Percentiles rank a stretch among this genome's conserved stretches.
phyloP scores from a whole-genome alignment of 2,113 vertebrate species.

The Onychostoma macrolepis region DNA sequence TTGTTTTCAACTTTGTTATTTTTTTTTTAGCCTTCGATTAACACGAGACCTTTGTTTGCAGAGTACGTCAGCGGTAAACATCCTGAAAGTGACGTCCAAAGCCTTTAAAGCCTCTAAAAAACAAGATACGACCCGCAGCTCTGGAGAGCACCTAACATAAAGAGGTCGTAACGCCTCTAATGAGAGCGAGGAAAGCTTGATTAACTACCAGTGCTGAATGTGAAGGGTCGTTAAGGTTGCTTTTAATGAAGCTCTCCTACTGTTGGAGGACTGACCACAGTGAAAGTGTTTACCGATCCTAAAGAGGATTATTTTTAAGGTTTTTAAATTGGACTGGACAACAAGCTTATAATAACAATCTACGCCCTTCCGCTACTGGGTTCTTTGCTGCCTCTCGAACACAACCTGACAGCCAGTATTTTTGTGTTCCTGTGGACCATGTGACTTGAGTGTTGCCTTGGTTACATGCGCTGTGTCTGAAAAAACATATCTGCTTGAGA shows the following conservation, averaged over 20 bases:
- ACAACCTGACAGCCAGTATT: constrained; percentile 39
- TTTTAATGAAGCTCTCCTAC: constrained; percentile 27
- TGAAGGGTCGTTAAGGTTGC: constrained; percentile 24
- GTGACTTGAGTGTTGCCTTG: constrained; percentile 45
- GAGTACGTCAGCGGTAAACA: constrained; percentile 1
- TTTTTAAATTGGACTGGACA: not conserved
- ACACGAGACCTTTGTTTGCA: not conserved
- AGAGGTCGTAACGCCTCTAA: not conserved
- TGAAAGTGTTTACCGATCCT: not conserved
- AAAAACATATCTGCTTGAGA: constrained; percentile 36
- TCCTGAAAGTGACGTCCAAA: not conserved
- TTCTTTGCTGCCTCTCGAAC: constrained; percentile 3
- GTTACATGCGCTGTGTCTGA: constrained; percentile 27
- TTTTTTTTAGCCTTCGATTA: constrained; percentile 8
- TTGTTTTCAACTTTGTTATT: not conserved
- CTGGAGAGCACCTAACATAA: constrained; percentile 6
- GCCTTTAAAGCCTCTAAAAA: constrained; percentile 1
- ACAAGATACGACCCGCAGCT: not conserved
- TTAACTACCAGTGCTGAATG: not conserved
- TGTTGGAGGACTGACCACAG: not conserved
- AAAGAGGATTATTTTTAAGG: not conserved
- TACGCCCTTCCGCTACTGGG: not conserved
- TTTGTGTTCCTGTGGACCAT: constrained; percentile 28
- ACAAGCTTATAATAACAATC: constrained; percentile 9
- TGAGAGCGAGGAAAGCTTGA: not conserved